Evolutionary conservation across 2,797 vertebrate species (phyloP).

Genomic region (Micrastur ruficollis): DNA sequence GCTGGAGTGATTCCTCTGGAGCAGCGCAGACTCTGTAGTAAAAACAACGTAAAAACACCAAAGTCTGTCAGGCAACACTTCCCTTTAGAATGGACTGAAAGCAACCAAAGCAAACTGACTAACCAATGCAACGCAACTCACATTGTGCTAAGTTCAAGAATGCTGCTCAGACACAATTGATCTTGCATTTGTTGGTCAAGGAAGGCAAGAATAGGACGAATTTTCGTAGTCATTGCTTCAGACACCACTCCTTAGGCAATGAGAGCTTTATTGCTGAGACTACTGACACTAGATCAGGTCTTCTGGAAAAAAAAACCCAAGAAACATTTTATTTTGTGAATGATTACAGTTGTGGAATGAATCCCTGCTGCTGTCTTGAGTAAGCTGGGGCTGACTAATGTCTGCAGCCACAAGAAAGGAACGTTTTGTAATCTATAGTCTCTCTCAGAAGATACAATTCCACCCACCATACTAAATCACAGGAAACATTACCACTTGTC

Average conservation of each 20-base stretch:
- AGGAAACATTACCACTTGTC: neutral
- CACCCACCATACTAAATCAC: neutral
- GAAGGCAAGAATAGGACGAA: neutral
- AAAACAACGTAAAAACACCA: neutral
- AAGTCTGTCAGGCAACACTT: neutral
- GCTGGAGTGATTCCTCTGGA: neutral
- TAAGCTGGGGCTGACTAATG: conserved; percentile 21
- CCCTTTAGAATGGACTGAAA: neutral
- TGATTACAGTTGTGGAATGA: neutral
- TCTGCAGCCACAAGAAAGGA: neutral
- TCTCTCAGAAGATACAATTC: conserved; percentile 9
- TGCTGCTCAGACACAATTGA: neutral
- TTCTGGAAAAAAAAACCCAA: neutral
- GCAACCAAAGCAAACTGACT: neutral
- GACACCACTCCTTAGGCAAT: neutral
- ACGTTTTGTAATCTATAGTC: neutral
- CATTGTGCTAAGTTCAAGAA: neutral
- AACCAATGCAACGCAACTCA: neutral
- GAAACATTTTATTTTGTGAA: conserved; percentile 10
- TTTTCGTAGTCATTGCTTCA: neutral
- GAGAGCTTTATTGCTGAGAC: neutral
- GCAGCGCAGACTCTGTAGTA: neutral
- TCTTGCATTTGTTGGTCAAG: neutral
- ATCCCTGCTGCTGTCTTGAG: neutral
- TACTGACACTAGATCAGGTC: neutral